Percentiles rank a stretch among this genome's conserved stretches.
Conservation (phyloP, 1,140 invertebrate species). For the Myzus persicae region DNA sequence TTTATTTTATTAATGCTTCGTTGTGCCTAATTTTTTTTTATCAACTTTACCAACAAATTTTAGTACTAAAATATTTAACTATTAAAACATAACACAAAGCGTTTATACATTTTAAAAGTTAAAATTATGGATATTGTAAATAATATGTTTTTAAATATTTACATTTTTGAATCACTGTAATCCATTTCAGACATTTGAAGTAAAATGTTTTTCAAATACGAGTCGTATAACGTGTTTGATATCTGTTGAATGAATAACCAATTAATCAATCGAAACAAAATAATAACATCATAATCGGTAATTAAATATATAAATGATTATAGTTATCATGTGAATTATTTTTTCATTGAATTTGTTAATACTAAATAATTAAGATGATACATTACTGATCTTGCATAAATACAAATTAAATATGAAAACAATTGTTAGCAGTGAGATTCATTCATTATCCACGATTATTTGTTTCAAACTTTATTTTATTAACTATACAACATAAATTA, state of each 20-base stretch:
- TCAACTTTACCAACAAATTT: background rate
- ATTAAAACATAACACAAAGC: background rate
- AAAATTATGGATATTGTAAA: background rate
- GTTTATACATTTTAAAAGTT: background rate
- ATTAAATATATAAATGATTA: slow-evolving; percentile 1
- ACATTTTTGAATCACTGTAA: slow-evolving; percentile 58
- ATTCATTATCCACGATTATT: too few relatives aligned
- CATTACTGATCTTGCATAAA: too few relatives aligned
- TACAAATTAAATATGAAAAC: too few relatives aligned
- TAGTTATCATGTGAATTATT: background rate
- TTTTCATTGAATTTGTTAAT: background rate
- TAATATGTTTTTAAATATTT: slow-evolving; percentile 8
- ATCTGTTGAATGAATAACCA: slow-evolving; percentile 63
- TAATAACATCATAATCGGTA: background rate
- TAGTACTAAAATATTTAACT: background rate
- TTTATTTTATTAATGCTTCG: background rate
- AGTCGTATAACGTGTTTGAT: slow-evolving; percentile 66
- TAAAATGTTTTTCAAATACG: slow-evolving; percentile 66
- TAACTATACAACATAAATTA: too few relatives aligned
- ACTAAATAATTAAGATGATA: too few relatives aligned
- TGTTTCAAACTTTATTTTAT: too few relatives aligned
- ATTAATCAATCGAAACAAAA: background rate
- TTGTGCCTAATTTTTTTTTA: background rate
- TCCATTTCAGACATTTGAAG: slow-evolving; percentile 67
- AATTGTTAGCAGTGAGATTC: too few relatives aligned